A percentile compares a stretch with the other conserved stretches of the same genome.
phyloP scores from a whole-genome alignment of 2,888 invertebrate genomes.

The Himalopsyche tibetana region DNA sequence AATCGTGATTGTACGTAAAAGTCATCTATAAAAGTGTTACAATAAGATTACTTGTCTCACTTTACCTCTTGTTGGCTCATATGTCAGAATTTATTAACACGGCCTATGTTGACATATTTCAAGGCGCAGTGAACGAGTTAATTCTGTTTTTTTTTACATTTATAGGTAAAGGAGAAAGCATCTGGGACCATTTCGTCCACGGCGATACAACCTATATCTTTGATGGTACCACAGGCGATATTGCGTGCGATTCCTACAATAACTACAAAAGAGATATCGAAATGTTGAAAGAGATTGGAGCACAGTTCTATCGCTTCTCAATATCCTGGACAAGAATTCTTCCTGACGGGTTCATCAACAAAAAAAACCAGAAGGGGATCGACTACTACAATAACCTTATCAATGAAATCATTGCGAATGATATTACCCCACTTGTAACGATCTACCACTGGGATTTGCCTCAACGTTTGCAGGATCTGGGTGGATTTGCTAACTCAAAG shows the following conservation, averaged over 20 bases:
- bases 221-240: constrained; percentile 78
- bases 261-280: constrained; percentile 79
- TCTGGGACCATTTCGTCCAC: constrained; percentile 83
- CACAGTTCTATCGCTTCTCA: constrained; percentile 78
- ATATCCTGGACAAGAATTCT: constrained; percentile 83
- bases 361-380: constrained; percentile 71
- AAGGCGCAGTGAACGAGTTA: too few relatives aligned
- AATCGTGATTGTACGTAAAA: too few relatives aligned
- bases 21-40: too few relatives aligned
- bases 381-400: constrained; percentile 80
- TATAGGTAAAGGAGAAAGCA: constrained; percentile 80
- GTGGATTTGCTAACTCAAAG: too few relatives aligned
- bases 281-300: too few relatives aligned
- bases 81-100: too few relatives aligned
- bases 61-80: too few relatives aligned
- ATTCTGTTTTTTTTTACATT: neutral
- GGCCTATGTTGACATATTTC: too few relatives aligned
- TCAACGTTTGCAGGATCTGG: constrained; percentile 73
- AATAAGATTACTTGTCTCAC: too few relatives aligned
- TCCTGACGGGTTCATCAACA: constrained; percentile 75
- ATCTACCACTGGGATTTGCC: constrained; percentile 84
- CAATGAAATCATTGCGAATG: constrained; percentile 75
- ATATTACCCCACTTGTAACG: constrained; percentile 79
- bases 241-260: constrained; percentile 83
- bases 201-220: constrained; percentile 74